phyloP scores from a whole-genome alignment of 2,797 vertebrate species.

The Pangasius krempfi region DNA sequence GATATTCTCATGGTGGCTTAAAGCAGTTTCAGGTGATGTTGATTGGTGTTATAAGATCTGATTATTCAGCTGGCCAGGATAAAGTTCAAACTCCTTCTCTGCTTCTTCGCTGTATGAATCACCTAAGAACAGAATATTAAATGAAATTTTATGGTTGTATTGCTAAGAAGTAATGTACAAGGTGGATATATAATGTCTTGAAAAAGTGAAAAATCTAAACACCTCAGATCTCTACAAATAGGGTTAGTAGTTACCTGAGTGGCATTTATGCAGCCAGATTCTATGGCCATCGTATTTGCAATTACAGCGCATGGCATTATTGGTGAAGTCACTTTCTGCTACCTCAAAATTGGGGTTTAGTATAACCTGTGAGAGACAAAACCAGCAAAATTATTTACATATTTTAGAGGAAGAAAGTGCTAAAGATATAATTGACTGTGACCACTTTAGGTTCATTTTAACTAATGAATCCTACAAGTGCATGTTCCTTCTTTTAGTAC shows the following conservation, averaged over 20 bases:
- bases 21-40: constrained; percentile 6
- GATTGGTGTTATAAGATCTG: constrained; percentile 76
- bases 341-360: constrained; percentile 95
- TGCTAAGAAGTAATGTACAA: background rate
- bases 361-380: constrained; percentile 77
- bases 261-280: constrained; percentile 96
- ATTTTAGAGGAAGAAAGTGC: background rate
- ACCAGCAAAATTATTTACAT: background rate
- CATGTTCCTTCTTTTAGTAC: background rate
- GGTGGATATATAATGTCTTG: background rate
- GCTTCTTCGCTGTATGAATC: constrained; percentile 94
- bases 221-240: background rate
- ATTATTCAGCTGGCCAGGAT: constrained; percentile 95
- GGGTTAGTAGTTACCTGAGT: constrained; percentile 77
- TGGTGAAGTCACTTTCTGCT: constrained; percentile 96
- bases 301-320: constrained; percentile 97
- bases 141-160: background rate
- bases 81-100: constrained; percentile 88
- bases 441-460: background rate
- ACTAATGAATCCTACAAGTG: background rate
- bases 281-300: constrained; percentile 95
- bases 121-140: constrained; percentile 68
- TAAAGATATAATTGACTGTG: background rate
- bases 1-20: background rate
- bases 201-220: background rate